Evolutionary conservation across 2,797 vertebrate species (phyloP).

Genomic region (Thunnus albacares): DNA sequence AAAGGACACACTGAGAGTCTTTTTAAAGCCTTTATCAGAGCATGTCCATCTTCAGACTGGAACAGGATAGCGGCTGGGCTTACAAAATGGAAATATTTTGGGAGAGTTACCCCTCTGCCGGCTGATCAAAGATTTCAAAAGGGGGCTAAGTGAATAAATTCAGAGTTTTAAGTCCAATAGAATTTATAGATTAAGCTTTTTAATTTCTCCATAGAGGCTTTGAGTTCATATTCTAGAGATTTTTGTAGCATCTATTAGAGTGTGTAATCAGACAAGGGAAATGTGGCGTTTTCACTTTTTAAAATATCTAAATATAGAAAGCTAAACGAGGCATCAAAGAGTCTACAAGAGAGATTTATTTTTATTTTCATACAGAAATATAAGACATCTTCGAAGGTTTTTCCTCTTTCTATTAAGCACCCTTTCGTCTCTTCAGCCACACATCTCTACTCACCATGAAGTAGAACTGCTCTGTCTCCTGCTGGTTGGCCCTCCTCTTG

Average conservation of each 20-base stretch:
- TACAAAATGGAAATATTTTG: conserved; percentile 36
- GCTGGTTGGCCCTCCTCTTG: conserved; percentile 98
- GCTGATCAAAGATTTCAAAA: conserved; percentile 42
- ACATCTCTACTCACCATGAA: conserved; percentile 90
- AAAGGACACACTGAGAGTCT: conserved; percentile 49
- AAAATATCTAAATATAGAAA: conserved; percentile 10
- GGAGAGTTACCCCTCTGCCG: conserved; percentile 7
- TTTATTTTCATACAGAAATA: conserved; percentile 12
- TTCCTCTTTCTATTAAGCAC: not conserved
- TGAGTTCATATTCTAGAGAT: not conserved
- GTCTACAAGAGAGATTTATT: conserved; percentile 8
- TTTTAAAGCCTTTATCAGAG: conserved; percentile 73
- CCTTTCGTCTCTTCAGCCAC: not conserved
- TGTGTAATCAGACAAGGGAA: not conserved
- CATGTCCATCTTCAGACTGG: conserved; percentile 68
- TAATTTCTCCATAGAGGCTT: conserved; percentile 23
- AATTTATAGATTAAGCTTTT: conserved; percentile 23
- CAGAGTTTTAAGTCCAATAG: conserved; percentile 5
- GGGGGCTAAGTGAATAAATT: conserved; percentile 6
- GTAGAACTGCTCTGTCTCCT: conserved; percentile 99
- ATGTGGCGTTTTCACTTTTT: conserved; percentile 4
- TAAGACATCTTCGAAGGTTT: conserved; percentile 1
- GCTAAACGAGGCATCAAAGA: conserved; percentile 2
- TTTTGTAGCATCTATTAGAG: not conserved
- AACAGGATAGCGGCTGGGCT: conserved; percentile 52